A percentile compares a stretch with the other conserved stretches of the same genome.
Evolutionary conservation across 2,888 invertebrate genomes (phyloP).

Genomic region (Cremastobaeus sp.): DNA sequence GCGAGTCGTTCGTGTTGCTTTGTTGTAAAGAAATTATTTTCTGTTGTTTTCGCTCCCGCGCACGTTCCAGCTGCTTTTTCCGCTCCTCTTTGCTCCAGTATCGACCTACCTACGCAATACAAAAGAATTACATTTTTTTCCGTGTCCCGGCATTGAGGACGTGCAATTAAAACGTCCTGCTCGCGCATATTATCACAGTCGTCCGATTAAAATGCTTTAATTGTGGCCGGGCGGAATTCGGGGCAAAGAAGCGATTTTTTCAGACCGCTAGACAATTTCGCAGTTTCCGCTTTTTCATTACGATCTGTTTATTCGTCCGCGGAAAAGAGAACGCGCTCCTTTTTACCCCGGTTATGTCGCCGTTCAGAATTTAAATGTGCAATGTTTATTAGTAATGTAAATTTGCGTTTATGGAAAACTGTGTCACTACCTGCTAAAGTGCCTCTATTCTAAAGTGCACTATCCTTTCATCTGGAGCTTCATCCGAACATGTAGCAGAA

Average conservation of each 20-base stretch:
- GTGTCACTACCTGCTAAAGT: conserved; percentile 57
- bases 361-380: conserved; percentile 26
- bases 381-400: conserved; percentile 54
- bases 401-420: conserved; percentile 49
- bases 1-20: conserved; percentile 68
- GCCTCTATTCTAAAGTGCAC: conserved; percentile 42
- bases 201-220: conserved; percentile 14
- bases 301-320: conserved; percentile 10
- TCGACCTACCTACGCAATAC: conserved; percentile 80
- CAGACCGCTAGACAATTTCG: too few species aligned
- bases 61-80: conserved; percentile 85
- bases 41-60: conserved; percentile 82
- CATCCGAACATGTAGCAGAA: conserved; percentile 38
- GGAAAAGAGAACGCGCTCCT: too few species aligned
- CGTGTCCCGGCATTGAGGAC: conserved; percentile 3
- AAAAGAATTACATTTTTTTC: conserved; percentile 48
- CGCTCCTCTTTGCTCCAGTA: conserved; percentile 89
- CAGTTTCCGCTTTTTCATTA: conserved; percentile 4
- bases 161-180: conserved; percentile 43
- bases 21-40: conserved; percentile 69
- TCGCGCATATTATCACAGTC: conserved; percentile 21
- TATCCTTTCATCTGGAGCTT: conserved; percentile 24
- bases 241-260: too few species aligned
- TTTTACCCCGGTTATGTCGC: conserved; percentile 27
- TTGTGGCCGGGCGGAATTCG: too few species aligned